Base-by-base conservation (phyloP, 2,888 invertebrate genomes). In the Theodoxus fluviatilis region DNA sequence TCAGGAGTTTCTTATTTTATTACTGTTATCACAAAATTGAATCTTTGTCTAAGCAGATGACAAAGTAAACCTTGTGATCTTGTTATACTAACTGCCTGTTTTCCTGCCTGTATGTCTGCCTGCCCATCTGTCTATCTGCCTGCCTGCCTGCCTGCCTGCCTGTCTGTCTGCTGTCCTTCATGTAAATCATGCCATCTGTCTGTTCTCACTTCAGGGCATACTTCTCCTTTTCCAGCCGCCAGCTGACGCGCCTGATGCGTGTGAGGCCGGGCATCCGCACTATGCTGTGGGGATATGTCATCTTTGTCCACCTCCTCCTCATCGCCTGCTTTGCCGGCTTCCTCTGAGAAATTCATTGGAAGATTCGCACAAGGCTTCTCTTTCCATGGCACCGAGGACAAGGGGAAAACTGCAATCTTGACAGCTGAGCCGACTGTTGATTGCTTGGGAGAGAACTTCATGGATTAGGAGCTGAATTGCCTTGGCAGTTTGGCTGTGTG, bases 211-310 rank as follows among this genome's bases (percentile, higher is more conserved):
- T 47, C 76, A 80, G 80, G 76, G 79, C 75, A 72, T 79, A 79
- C 76, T 76, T 76, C 75, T 80, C 75, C 73, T 74, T 79, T 77
- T 80, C 76, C 75, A 79, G 80, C 74, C 75, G 79, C 61, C 77
- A 75, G 72, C 57, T 80, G 43, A 75, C 67, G 37, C 75, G 79
- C 12, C 59, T 77, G 59, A 78, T 80, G 80, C 66, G 78, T 55
- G 61, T 79, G 61, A 70, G 78, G 28, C 80, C 80, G 6, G 77
- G 79, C 12, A 73, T 79, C 9, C 71, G 80, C 18, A 79, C 76
- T 6, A 61, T 79, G 40, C 75, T 79, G 33, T 78, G 79, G 79
- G 67, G 73, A 25, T 80, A 80, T 72, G 79, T 80, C 69, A 70
- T 78, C 66, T 70, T 78, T 35, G 68, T 80, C 28, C 80, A 80